Evolutionary conservation across 2,888 invertebrate species (phyloP).

Genomic region (Microdon myrmicae): DNA sequence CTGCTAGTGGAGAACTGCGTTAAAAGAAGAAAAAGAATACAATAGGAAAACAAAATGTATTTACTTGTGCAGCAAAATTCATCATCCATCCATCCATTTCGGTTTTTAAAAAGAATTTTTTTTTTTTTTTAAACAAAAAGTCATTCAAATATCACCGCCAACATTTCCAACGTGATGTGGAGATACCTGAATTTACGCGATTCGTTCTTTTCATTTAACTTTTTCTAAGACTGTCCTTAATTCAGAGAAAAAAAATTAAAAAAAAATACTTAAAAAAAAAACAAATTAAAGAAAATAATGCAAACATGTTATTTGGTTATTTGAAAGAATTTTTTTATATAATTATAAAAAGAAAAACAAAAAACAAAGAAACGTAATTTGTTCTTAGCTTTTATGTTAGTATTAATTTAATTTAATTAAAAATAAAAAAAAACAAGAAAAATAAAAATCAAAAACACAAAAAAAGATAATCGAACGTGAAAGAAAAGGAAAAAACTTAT

Average conservation of each 20-base stretch:
- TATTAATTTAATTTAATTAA: constrained; percentile 50
- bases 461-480: too few relatives aligned
- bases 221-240: constrained; percentile 52
- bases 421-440: constrained; percentile 9
- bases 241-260: constrained; percentile 28
- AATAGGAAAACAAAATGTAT: constrained; percentile 4
- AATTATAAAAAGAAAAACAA: constrained; percentile 43
- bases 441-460: constrained; percentile 20
- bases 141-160: constrained; percentile 37
- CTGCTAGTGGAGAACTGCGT: constrained; percentile 13
- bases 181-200: constrained; percentile 44
- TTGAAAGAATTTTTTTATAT: constrained; percentile 45
- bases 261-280: constrained; percentile 13
- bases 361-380: constrained; percentile 46
- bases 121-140: constrained; percentile 30
- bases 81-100: constrained; percentile 51
- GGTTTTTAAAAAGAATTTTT: too few relatives aligned
- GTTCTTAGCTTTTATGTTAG: constrained; percentile 51
- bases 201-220: constrained; percentile 46
- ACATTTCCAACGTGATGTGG: constrained; percentile 40
- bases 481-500: constrained; percentile 37
- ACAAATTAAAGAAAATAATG: constrained; percentile 17
- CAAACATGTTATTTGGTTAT: constrained; percentile 46
- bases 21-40: too few relatives aligned
- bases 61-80: constrained; percentile 44